Conservation (phyloP, 30 jellyfish, hydroid and myxozoan species). For the Aurelia sp. region DNA sequence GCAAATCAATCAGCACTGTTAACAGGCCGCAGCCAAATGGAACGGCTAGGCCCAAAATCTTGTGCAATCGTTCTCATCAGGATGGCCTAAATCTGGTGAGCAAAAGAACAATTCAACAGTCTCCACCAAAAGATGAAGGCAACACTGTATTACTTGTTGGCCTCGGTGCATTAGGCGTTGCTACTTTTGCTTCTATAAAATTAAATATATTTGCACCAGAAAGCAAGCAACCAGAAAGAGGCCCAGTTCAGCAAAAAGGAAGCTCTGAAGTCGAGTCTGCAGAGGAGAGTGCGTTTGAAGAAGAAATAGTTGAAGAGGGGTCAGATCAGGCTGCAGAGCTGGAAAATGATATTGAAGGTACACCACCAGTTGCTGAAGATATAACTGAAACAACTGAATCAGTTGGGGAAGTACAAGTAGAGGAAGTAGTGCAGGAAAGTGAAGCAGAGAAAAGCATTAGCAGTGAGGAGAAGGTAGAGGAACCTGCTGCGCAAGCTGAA, state of each 20-base stretch:
- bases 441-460: neutral
- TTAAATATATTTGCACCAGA: constrained; percentile 4
- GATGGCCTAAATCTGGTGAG: neutral
- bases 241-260: neutral
- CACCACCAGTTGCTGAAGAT: constrained; percentile 5
- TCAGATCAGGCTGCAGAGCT: too few relatives aligned
- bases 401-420: neutral
- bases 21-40: constrained; percentile 8
- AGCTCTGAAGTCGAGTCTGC: neutral
- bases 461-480: too few relatives aligned
- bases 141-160: constrained; percentile 46
- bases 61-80: neutral
- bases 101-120: constrained; percentile 13
- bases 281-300: neutral
- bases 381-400: neutral
- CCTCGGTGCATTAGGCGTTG: constrained; percentile 67
- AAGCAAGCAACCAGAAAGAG: neutral
- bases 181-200: constrained; percentile 28
- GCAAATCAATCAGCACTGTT: constrained; percentile 24
- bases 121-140: constrained; percentile 24
- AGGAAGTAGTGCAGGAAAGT: constrained; percentile 1
- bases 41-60: neutral
- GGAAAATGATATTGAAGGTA: constrained; percentile 3
- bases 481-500: too few relatives aligned
- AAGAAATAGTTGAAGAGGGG: neutral